Evolutionary conservation across 2,888 invertebrate species (phyloP).

Genomic region (Brachylomia viminalis): DNA sequence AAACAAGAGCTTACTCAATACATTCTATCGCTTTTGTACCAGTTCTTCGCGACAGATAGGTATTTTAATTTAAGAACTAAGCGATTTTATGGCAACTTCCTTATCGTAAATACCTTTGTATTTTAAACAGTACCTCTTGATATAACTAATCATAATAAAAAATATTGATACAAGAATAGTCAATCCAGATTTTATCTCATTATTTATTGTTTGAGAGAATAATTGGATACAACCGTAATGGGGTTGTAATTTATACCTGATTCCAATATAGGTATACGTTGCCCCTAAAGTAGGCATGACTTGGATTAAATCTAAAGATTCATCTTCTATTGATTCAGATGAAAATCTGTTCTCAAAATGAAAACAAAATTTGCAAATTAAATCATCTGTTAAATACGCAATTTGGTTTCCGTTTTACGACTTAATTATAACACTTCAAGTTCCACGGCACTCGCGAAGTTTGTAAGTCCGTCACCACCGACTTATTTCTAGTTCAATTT

Average conservation of each 20-base stretch:
- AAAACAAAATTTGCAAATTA: slow-evolving; percentile 40
- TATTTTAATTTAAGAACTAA: slow-evolving; percentile 62
- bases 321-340: slow-evolving; percentile 11
- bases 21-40: slow-evolving; percentile 61
- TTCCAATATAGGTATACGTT: slow-evolving; percentile 27
- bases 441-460: slow-evolving; percentile 53
- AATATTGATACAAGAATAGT: slow-evolving; percentile 31
- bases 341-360: slow-evolving; percentile 22
- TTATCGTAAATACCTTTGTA: slow-evolving; percentile 47
- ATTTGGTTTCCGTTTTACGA: slow-evolving; percentile 52
- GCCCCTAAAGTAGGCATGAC: slow-evolving; percentile 18
- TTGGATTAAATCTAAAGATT: slow-evolving; percentile 25
- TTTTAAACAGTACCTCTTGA: slow-evolving; percentile 40
- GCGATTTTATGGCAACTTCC: slow-evolving; percentile 66
- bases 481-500: slow-evolving; percentile 49
- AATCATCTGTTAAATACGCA: slow-evolving; percentile 47
- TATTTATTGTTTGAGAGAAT: slow-evolving; percentile 18
- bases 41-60: slow-evolving; percentile 60
- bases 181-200: slow-evolving; percentile 11
- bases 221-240: slow-evolving; percentile 7
- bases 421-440: slow-evolving; percentile 50
- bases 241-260: slow-evolving; percentile 11
- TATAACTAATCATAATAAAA: slow-evolving; percentile 32
- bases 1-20: slow-evolving; percentile 56
- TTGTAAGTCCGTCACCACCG: slow-evolving; percentile 48